Base-by-base conservation (phyloP, 2,113 vertebrate genomes). In the Agelaius phoeniceus region DNA sequence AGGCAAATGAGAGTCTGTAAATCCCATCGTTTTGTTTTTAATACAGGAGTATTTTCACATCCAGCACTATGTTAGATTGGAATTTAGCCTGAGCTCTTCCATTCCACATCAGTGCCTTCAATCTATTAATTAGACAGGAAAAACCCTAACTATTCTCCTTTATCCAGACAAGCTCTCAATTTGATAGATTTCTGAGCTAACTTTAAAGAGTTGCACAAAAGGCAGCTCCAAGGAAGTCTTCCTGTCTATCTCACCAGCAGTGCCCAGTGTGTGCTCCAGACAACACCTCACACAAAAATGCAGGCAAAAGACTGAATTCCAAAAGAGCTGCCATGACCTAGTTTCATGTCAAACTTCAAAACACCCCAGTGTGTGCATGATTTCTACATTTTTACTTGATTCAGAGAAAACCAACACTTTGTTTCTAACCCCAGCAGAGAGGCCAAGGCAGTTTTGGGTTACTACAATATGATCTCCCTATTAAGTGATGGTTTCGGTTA, bases 321-420 rank as follows among this genome's bases (percentile, higher is more conserved):
- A 48, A 48, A 27, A 77, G 33, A 65, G 31, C 17, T 68, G 33
- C n/a, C 41, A 23, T 33, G 59, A 88, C 26, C 20, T 10, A 76
- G 8, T 41, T 90, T 80, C 43, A 69, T 13, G 15, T 19, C 49
- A 69, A 7, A 27, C 41, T 83, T 93, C 54, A 49, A n/a, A 33
- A 91, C 10, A 37, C 8, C 10, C 18, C 3, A 35, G 0, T 0
- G 0, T 37, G 11, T 27, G 13, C 23, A 16, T 65, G 54, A 73
- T 30, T 83, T 90, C 37, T 85, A 49, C 8, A 13, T 44, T 91
- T 82, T 76, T 0, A 68, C 10, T 76, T 59, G 31, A 76, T 65
- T 54, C 9, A 2, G 22, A 76, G 37, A 92, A 92, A 93, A 39
- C n/a, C 41, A 87, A 9, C 20, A 8, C 9, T 69, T 59, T 13